phyloP scores from a whole-genome alignment of 2,888 invertebrate species.

The Eupelmus urozonus region DNA sequence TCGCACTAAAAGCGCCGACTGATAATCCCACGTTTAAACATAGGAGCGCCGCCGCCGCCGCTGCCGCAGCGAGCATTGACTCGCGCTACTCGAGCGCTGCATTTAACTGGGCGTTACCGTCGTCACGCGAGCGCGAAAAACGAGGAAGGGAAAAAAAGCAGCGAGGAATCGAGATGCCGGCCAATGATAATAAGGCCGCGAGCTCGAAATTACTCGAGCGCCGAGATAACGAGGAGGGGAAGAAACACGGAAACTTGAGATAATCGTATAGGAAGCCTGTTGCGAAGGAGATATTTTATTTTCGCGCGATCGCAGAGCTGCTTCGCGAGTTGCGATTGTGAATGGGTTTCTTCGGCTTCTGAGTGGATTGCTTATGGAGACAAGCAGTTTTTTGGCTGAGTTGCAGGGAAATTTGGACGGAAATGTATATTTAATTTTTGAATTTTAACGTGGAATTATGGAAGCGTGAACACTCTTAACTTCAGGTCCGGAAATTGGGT shows the following conservation, averaged over 20 bases:
- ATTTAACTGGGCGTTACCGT: slow-evolving; percentile 29
- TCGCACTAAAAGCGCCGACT: slow-evolving; percentile 41
- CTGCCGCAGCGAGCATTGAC: slow-evolving; percentile 33
- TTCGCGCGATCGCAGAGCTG: neutral
- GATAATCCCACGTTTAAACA: slow-evolving; percentile 47
- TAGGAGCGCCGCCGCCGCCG: neutral
- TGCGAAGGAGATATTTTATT: neutral
- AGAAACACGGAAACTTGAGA: neutral
- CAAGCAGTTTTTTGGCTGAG: no score
- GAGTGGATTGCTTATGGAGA: no score
- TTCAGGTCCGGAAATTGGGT: no score
- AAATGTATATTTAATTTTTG: no score
- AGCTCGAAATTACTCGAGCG: slow-evolving; percentile 11
- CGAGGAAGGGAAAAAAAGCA: slow-evolving; percentile 6
- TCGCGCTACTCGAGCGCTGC: slow-evolving; percentile 25
- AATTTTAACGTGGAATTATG: no score
- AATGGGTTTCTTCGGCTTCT: no score
- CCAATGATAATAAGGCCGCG: slow-evolving; percentile 16
- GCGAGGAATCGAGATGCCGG: slow-evolving; percentile 1
- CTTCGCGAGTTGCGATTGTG: neutral
- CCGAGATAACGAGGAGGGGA: slow-evolving; percentile 29
- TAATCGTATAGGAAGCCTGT: neutral
- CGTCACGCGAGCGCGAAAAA: slow-evolving; percentile 5
- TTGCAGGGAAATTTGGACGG: no score
- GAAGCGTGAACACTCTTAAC: no score